phyloP scores from a whole-genome alignment of 1,140 invertebrate species.

The Dolichoris vasculosae region DNA sequence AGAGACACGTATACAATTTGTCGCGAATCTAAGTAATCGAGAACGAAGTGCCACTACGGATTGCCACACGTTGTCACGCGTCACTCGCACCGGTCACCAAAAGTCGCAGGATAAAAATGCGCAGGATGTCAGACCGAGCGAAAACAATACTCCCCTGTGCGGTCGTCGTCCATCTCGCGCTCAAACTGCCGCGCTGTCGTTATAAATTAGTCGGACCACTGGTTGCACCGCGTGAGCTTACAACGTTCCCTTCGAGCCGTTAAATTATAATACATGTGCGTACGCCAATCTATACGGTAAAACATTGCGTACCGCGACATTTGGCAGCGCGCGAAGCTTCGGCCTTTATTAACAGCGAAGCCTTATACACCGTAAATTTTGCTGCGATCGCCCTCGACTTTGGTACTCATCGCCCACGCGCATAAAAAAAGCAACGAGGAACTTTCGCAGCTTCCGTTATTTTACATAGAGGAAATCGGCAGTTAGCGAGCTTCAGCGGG shows the following conservation, averaged over 20 bases:
- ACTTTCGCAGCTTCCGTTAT: neutral
- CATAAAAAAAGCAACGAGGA: neutral
- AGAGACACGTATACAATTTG: neutral
- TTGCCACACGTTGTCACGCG: neutral
- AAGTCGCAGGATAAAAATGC: neutral
- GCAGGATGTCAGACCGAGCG: neutral
- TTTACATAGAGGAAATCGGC: neutral
- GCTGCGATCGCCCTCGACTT: neutral
- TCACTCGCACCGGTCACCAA: neutral
- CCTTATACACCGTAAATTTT: neutral
- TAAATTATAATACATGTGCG: slow-evolving; percentile 27
- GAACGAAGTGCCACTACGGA: neutral
- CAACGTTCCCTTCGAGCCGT: slow-evolving; percentile 10
- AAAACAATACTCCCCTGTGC: slow-evolving; percentile 20
- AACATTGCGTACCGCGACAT: neutral
- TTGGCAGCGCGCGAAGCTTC: neutral
- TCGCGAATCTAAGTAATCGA: slow-evolving; percentile 11
- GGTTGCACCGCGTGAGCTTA: slow-evolving; percentile 11
- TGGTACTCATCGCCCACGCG: neutral
- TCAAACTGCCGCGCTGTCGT: neutral
- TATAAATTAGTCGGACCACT: slow-evolving; percentile 42
- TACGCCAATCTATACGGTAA: neutral
- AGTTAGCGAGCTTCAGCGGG: neutral
- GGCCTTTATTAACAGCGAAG: neutral
- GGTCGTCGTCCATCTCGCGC: slow-evolving; percentile 4